Evolutionary conservation across 2,888 invertebrate genomes (phyloP).

Genomic region (Acrocera orbiculus): DNA sequence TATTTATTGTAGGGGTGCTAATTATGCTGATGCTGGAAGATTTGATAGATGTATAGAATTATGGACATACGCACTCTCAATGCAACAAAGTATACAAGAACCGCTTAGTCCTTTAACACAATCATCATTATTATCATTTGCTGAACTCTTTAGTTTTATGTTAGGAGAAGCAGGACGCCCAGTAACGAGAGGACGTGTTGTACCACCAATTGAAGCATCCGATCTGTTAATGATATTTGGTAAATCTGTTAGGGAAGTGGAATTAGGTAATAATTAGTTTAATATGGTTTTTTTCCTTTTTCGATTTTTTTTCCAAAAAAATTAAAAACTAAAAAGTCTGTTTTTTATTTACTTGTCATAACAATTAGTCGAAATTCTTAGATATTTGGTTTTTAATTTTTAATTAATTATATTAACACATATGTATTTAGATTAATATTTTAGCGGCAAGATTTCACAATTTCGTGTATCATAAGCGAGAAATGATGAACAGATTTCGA

Average conservation of each 20-base stretch:
- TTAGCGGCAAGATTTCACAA: too few relatives aligned
- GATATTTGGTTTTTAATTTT: too few relatives aligned
- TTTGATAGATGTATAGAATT: constrained; percentile 82
- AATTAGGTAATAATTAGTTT: constrained; percentile 27
- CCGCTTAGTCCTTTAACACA: constrained; percentile 90
- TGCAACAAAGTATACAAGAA: constrained; percentile 86
- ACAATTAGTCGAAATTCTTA: too few relatives aligned
- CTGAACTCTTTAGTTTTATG: constrained; percentile 90
- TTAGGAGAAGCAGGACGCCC: constrained; percentile 67
- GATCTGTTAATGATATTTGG: constrained; percentile 70
- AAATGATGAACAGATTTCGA: too few relatives aligned
- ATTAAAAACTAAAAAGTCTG: too few relatives aligned
- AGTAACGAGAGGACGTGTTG: constrained; percentile 47
- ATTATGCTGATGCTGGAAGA: constrained; percentile 89
- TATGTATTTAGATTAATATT: too few relatives aligned
- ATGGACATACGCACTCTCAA: constrained; percentile 93
- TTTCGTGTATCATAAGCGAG: too few relatives aligned
- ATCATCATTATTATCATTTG: constrained; percentile 83
- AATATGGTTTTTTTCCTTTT: not conserved
- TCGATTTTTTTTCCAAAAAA: not conserved
- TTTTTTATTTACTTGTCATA: too few relatives aligned
- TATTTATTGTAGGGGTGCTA: constrained; percentile 46
- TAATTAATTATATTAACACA: too few relatives aligned
- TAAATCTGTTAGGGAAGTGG: constrained; percentile 63
- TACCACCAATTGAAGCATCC: constrained; percentile 61